Percentiles rank a stretch among this genome's conserved stretches.
Evolutionary conservation across 2,113 vertebrate species (phyloP).

Genomic region (Leuciscus idus): DNA sequence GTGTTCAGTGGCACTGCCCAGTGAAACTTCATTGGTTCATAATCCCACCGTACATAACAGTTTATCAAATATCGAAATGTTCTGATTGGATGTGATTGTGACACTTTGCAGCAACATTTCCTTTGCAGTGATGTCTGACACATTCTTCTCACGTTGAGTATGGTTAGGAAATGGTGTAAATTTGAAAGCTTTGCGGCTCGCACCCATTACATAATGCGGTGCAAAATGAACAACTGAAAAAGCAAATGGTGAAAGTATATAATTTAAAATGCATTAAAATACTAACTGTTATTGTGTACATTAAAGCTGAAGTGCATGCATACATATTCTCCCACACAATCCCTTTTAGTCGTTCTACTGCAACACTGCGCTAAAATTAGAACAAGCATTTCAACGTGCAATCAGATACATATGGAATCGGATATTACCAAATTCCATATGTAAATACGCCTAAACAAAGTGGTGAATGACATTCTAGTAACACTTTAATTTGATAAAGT

Average conservation of each 20-base stretch:
- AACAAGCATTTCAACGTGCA: neutral
- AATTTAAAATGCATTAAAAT: neutral
- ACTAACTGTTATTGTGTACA: neutral
- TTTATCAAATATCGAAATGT: neutral
- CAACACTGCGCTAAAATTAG: slow-evolving; percentile 14
- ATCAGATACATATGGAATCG: neutral
- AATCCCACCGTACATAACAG: neutral
- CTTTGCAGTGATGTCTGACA: neutral
- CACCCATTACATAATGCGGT: neutral
- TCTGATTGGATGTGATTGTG: neutral
- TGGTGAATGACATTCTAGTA: neutral
- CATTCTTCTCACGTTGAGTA: neutral
- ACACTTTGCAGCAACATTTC: neutral
- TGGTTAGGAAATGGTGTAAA: neutral
- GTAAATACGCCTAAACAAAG: neutral
- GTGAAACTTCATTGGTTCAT: neutral
- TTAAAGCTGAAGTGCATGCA: neutral
- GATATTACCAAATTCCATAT: neutral
- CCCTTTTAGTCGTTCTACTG: neutral
- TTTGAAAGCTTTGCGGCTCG: neutral
- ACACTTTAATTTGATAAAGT: neutral
- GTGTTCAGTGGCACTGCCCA: neutral
- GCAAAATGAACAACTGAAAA: neutral
- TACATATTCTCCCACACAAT: neutral
- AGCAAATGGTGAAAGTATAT: neutral